Evolutionary conservation across 2,888 invertebrate species (phyloP).

Genomic region (Colletes collaris): DNA sequence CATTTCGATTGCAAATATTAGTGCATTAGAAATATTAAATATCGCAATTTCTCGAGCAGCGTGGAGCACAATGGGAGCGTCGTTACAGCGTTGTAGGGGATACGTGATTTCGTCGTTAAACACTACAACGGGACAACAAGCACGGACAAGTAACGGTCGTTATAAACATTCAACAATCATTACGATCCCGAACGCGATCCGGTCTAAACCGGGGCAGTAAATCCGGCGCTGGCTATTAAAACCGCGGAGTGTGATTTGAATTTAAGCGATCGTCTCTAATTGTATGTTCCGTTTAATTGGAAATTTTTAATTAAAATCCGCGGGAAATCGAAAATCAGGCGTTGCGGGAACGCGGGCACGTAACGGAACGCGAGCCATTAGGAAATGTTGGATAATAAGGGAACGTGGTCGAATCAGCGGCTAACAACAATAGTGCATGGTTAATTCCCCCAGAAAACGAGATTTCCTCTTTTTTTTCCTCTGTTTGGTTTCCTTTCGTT

Average conservation of each 20-base stretch:
- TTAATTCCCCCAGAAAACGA: slow-evolving; percentile 36
- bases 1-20: no score
- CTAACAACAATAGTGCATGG: slow-evolving; percentile 52
- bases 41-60: no score
- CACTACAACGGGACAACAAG: neutral
- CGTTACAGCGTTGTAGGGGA: no score
- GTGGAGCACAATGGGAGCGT: no score
- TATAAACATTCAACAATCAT: slow-evolving; percentile 26
- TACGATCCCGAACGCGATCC: slow-evolving; percentile 29
- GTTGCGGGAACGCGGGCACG: neutral
- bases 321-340: slow-evolving; percentile 31
- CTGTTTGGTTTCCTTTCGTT: neutral
- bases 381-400: slow-evolving; percentile 50
- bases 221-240: slow-evolving; percentile 42
- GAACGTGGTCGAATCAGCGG: slow-evolving; percentile 33
- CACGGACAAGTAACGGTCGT: neutral
- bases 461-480: neutral
- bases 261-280: slow-evolving; percentile 42
- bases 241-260: slow-evolving; percentile 20
- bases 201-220: slow-evolving; percentile 33
- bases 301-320: slow-evolving; percentile 49
- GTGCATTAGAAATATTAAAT: no score
- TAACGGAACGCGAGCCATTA: slow-evolving; percentile 47
- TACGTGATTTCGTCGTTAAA: neutral
- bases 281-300: slow-evolving; percentile 50